Conservation (phyloP, 2,888 invertebrate genomes). For the Lacanobia oleracea region DNA sequence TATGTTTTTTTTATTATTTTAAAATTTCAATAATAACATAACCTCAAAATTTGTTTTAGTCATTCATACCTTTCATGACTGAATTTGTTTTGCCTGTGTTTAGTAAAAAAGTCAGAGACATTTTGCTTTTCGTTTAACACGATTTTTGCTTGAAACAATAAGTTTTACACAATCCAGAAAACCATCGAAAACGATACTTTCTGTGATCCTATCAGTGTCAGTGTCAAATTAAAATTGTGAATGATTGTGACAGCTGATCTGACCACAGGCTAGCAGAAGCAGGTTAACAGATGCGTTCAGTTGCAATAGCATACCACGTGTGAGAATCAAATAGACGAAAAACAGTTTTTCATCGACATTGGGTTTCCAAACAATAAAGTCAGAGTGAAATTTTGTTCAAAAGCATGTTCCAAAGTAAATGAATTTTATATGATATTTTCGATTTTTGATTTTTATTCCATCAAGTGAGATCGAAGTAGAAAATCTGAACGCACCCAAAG, state of each 20-base stretch:
- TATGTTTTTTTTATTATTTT: neutral
- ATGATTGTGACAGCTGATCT: too few species aligned
- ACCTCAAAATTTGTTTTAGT: slow-evolving; percentile 33
- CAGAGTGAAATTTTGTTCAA: neutral
- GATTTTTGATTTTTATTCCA: neutral
- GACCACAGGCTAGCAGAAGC: too few species aligned
- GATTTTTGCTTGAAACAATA: neutral
- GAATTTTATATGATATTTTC: neutral
- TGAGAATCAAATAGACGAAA: neutral
- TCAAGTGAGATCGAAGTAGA: neutral
- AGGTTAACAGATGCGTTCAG: neutral
- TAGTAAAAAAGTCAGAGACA: slow-evolving; percentile 69
- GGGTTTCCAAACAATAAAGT: neutral
- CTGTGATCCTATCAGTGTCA: too few species aligned
- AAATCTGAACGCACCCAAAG: neutral
- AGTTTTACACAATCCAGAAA: neutral
- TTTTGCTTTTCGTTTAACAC: slow-evolving; percentile 43
- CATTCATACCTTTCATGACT: slow-evolving; percentile 69
- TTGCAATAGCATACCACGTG: neutral
- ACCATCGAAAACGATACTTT: neutral
- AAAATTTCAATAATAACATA: slow-evolving; percentile 28
- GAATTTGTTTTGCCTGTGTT: slow-evolving; percentile 61
- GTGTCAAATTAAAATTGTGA: too few species aligned
- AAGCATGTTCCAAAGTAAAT: neutral
- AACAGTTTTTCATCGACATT: too few species aligned